Conservation (phyloP, 1,140 invertebrate species). For the Dreissena polymorpha region DNA sequence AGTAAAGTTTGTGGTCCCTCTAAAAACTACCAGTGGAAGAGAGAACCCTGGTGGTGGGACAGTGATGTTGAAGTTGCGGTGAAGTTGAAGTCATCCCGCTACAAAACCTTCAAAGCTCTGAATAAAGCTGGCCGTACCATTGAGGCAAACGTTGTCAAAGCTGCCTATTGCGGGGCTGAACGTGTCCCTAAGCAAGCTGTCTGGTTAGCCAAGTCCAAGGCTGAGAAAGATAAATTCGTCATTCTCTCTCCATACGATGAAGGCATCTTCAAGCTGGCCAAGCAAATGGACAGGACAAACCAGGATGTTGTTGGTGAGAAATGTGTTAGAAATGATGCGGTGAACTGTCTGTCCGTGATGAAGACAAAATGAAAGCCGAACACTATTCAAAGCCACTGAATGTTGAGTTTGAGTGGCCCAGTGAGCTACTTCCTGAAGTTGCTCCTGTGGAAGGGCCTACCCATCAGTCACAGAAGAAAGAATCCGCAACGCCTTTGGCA, state of each 20-base stretch:
- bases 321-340: slow-evolving; percentile 32
- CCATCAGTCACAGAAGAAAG: slow-evolving; percentile 7
- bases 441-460: slow-evolving; percentile 27
- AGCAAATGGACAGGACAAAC: slow-evolving; percentile 37
- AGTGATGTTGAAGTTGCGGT: slow-evolving; percentile 24
- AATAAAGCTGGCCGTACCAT: slow-evolving; percentile 1
- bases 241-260: slow-evolving; percentile 7
- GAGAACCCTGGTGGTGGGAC: slow-evolving; percentile 38
- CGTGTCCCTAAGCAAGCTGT: neutral
- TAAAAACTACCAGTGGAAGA: slow-evolving; percentile 29
- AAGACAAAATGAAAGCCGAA: slow-evolving; percentile 37
- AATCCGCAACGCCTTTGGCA: neutral
- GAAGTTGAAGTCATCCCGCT: slow-evolving; percentile 6
- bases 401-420: slow-evolving; percentile 38
- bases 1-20: slow-evolving; percentile 11
- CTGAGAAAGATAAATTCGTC: slow-evolving; percentile 23
- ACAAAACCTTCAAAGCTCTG: slow-evolving; percentile 29
- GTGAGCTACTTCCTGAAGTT: slow-evolving; percentile 23
- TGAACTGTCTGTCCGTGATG: slow-evolving; percentile 16
- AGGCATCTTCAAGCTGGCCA: slow-evolving; percentile 32
- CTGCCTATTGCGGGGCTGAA: slow-evolving; percentile 12
- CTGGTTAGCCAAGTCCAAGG: slow-evolving; percentile 19
- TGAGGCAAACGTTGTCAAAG: slow-evolving; percentile 1
- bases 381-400: slow-evolving; percentile 31
- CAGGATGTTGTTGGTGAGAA: slow-evolving; percentile 33